A percentile compares a stretch with the other conserved stretches of the same genome.
phyloP scores from a whole-genome alignment of 2,888 invertebrate species.

The Drosophila kuntzei region DNA sequence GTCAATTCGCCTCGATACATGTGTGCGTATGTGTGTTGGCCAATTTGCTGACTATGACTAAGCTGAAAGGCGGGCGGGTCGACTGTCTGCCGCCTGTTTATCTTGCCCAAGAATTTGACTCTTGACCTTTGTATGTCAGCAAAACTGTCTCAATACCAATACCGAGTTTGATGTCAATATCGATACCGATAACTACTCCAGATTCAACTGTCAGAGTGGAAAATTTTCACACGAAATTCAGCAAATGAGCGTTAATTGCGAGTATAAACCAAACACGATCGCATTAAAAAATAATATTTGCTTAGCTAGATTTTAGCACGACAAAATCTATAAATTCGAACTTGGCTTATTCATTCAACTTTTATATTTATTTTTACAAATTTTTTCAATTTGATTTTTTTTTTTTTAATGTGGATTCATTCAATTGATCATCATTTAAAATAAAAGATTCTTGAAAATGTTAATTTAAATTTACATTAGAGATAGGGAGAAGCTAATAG shows the following conservation, averaged over 20 bases:
- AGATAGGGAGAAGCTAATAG: not conserved
- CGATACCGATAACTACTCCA: conserved; percentile 15
- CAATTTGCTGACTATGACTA: conserved; percentile 66
- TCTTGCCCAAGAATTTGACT: conserved; percentile 74
- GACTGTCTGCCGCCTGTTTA: conserved; percentile 52
- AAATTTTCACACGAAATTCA: conserved; percentile 77
- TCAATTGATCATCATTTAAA: not conserved
- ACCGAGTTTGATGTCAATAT: conserved; percentile 11
- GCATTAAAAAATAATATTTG: conserved; percentile 24
- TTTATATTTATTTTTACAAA: not conserved
- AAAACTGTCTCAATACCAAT: conserved; percentile 25
- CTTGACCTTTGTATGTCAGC: conserved; percentile 59
- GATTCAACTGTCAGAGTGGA: conserved; percentile 48
- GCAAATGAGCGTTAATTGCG: conserved; percentile 71
- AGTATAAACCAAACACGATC: conserved; percentile 50
- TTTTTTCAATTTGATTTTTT: not conserved
- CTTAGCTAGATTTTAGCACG: conserved; percentile 13
- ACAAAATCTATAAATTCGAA: conserved; percentile 5
- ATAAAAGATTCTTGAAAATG: not conserved
- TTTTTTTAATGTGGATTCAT: not conserved
- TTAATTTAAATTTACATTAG: not conserved
- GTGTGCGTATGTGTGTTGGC: conserved; percentile 42
- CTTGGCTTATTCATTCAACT: conserved; percentile 6
- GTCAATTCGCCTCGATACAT: conserved; percentile 22
- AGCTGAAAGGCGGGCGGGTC: conserved; percentile 36